A percentile compares a stretch with the other conserved stretches of the same genome.
Evolutionary conservation across 1,140 invertebrate species (phyloP).

Genomic region (Cydia pomonella): DNA sequence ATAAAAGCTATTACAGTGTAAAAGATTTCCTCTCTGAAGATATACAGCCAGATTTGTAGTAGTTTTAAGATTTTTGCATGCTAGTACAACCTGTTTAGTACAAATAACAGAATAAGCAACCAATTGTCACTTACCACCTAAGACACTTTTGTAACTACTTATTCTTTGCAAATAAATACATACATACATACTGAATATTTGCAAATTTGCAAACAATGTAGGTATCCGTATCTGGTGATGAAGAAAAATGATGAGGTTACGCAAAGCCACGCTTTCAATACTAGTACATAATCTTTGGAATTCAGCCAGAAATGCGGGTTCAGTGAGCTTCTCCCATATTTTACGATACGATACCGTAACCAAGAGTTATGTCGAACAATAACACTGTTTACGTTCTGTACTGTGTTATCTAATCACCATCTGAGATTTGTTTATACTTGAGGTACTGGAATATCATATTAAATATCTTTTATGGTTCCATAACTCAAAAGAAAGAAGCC

Average conservation of each 20-base stretch:
- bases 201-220: not conserved
- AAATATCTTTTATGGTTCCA: too few relatives aligned
- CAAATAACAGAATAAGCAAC: too few relatives aligned
- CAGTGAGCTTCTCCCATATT: constrained; percentile 39
- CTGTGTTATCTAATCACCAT: constrained; percentile 1
- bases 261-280: constrained; percentile 2
- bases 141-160: too few relatives aligned
- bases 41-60: too few relatives aligned
- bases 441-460: too few relatives aligned
- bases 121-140: too few relatives aligned
- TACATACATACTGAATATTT: not conserved
- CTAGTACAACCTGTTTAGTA: too few relatives aligned
- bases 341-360: constrained; percentile 40
- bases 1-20: too few relatives aligned
- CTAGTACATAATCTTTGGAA: constrained; percentile 34
- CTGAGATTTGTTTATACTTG: constrained; percentile 30
- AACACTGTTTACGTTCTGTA: constrained; percentile 37
- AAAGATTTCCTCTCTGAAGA: too few relatives aligned
- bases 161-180: too few relatives aligned
- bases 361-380: constrained; percentile 40
- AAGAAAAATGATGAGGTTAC: constrained; percentile 2
- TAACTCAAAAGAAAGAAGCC: too few relatives aligned
- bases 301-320: constrained; percentile 33
- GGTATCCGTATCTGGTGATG: not conserved
- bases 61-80: too few relatives aligned